Percentiles rank a stretch among this genome's conserved stretches.
phyloP scores from a whole-genome alignment of 2,113 vertebrate species.

The Hemiprocne comata region DNA sequence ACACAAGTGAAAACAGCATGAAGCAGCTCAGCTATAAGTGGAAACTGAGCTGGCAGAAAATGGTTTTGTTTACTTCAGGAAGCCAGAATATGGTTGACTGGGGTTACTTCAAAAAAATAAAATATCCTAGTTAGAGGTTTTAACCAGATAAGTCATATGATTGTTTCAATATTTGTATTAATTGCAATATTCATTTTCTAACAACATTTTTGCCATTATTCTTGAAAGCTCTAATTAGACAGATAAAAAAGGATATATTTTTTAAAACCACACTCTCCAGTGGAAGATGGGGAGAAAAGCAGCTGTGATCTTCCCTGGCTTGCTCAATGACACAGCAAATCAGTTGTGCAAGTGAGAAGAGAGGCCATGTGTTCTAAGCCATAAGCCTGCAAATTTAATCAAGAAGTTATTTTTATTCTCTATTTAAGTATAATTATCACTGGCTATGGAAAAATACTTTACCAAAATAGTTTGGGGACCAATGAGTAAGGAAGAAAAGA shows the following conservation, averaged over 20 bases:
- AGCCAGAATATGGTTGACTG: not conserved
- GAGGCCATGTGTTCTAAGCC: not conserved
- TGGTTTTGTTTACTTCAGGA: not conserved
- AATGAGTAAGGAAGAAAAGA: not conserved
- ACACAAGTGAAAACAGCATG: not conserved
- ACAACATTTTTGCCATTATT: not conserved
- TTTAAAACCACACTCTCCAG: not conserved
- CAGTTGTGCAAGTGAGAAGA: not conserved
- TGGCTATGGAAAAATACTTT: not conserved
- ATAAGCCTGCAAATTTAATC: not conserved
- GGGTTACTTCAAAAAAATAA: not conserved
- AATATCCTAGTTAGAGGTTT: not conserved
- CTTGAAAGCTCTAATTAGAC: not conserved
- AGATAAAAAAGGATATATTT: not conserved
- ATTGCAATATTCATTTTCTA: not conserved
- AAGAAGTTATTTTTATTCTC: constrained; percentile 37
- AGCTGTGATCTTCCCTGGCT: not conserved
- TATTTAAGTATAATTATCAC: constrained; percentile 32
- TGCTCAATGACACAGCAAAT: not conserved
- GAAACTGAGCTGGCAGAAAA: not conserved
- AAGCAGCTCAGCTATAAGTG: not conserved
- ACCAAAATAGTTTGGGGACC: not conserved
- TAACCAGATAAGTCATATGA: not conserved
- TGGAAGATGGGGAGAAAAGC: not conserved
- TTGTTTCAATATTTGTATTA: not conserved